Evolutionary conservation across 1,140 invertebrate species (phyloP), one percentile per base, ranked within the genome.

Genomic region (Aphis craccivora): DNA sequence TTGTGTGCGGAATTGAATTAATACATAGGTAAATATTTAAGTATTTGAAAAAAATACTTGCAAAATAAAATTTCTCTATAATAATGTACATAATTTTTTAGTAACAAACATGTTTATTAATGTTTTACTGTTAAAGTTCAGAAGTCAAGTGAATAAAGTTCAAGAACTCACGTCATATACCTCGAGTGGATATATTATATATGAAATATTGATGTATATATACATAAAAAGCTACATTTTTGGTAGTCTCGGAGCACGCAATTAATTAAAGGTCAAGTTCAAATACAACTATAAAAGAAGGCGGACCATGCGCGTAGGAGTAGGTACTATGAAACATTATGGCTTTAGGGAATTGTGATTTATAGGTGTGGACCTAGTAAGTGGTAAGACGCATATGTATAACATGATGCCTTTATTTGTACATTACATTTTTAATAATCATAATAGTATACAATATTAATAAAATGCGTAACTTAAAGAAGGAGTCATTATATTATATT

Each of bases 191-290:
- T 30, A 87, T 18, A 11, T 48, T 25, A 43, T 88, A 51, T 9
- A 20, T 48, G 6, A n/a, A 40, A 88, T 88, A 51, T n/a, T 48
- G 18, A 23, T 22, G 8, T 35, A n/a, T 35, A 35, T 88, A 25
- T 37, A 35, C 22, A 51, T 51, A 48, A 60, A 37, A 90, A n/a
- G 5, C n/a, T 30, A 55, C 7, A 90, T 55, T 55, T 48, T 40
- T 55, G 35, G 22, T 6, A 25, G 35, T 55, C 7, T 87, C 1
- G 23, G 35, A 88, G 45, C 51, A 51, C 18, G n/a, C 6, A 35
- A 43, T 90, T 25, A 0, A 60, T 55, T 55, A 37, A 90, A 90
- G 51, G 88, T 90, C 88, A 90, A 55, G 51, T 90, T 90, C 51
- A 90, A 37, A 55, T 40, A 7, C 8, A 76, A 76, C 30, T 1